A percentile compares a stretch with the other conserved stretches of the same genome.
Evolutionary conservation across 2,113 vertebrate species (phyloP).

Genomic region (Crocuta crocuta): DNA sequence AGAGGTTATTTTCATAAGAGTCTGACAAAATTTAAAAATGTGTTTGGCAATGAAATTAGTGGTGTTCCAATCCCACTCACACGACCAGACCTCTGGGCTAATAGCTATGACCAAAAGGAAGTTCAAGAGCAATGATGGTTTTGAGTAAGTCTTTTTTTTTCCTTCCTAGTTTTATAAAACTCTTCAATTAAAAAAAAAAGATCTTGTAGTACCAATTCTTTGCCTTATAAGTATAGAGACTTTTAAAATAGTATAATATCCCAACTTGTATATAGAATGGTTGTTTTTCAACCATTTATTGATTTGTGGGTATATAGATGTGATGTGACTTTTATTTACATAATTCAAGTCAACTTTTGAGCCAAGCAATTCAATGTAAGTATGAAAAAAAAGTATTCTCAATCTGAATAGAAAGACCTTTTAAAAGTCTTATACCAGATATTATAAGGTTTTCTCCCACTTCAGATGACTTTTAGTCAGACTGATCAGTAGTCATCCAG

Average conservation of each 20-base stretch:
- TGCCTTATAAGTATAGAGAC: not conserved
- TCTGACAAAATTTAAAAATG: not conserved
- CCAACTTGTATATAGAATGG: not conserved
- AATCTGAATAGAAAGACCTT: constrained; percentile 18
- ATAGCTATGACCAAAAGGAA: not conserved
- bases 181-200: not conserved
- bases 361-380: constrained; percentile 17
- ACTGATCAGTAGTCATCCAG: not conserved
- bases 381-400: not conserved
- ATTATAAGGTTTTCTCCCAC: not conserved
- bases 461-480: not conserved
- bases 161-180: not conserved
- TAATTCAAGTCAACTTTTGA: not conserved
- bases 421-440: not conserved
- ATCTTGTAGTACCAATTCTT: not conserved
- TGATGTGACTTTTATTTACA: not conserved
- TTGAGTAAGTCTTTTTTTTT: not conserved
- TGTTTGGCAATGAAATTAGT: not conserved
- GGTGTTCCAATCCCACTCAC: not conserved
- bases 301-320: not conserved
- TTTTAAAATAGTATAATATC: not conserved
- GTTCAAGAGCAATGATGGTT: not conserved
- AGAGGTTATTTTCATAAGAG: not conserved
- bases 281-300: not conserved
- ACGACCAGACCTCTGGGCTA: not conserved